These are phyloP conservation scores for Cephonodes hylas DNA, from an alignment of 2,888 invertebrate genomes.

Conservation along the genomic window DNA sequence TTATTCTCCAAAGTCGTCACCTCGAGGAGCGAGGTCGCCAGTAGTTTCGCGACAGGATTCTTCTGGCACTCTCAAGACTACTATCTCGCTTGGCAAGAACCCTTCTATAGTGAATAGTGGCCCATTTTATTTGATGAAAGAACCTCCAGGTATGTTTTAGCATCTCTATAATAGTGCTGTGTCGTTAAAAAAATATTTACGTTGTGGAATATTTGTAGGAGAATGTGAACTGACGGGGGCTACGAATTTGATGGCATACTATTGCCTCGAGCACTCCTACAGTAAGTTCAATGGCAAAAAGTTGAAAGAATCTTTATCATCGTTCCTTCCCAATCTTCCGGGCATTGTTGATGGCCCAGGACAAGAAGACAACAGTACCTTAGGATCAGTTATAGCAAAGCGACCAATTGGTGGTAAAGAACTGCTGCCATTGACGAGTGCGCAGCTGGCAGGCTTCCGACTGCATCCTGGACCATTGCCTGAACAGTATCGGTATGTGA, in stretches of 20 bases:
- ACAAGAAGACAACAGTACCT: conserved; percentile 90
- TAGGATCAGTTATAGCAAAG: conserved; percentile 96
- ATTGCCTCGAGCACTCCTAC: conserved; percentile 98
- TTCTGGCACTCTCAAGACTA: conserved; percentile 98
- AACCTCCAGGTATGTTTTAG: conserved; percentile 88
- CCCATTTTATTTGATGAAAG: conserved; percentile 99
- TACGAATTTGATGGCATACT: conserved; percentile 97
- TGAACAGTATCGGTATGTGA: conserved; percentile 96
- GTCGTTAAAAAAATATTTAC: not conserved
- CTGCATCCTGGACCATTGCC: conserved; percentile 98
- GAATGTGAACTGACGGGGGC: conserved; percentile 97
- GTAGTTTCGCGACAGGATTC: conserved; percentile 98
- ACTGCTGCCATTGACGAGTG: conserved; percentile 90
- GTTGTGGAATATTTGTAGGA: conserved; percentile 75
- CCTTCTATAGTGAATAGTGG: conserved; percentile 98
- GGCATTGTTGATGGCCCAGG: conserved; percentile 97
- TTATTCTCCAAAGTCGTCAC: conserved; percentile 97
- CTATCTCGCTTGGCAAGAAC: conserved; percentile 97
- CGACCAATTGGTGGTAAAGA: conserved; percentile 95
- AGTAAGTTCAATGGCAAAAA: conserved; percentile 99
- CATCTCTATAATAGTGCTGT: conserved; percentile 15
- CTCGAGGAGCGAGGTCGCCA: conserved; percentile 95
- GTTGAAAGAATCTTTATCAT: conserved; percentile 95
- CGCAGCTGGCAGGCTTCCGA: conserved; percentile 95
- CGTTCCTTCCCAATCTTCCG: conserved; percentile 96